A percentile compares a stretch with the other conserved stretches of the same genome.
Conservation (phyloP, 2,113 vertebrate species). For the Catharus fuscescens region DNA sequence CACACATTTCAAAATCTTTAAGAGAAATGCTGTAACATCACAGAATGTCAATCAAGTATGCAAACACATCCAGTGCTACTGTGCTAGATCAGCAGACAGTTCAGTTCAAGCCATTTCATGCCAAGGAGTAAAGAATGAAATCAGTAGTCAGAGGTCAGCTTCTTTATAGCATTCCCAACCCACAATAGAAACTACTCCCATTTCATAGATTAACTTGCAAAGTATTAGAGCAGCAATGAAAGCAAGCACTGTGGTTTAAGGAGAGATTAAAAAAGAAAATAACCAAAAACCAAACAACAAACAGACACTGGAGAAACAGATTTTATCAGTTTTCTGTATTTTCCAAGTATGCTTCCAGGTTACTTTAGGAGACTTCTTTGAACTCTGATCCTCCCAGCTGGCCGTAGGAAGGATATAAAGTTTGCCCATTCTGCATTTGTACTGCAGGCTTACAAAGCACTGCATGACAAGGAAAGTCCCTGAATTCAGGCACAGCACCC, state of each 20-base stretch:
- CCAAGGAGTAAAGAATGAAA: slow-evolving; percentile 26
- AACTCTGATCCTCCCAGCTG: background rate
- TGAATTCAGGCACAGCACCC: background rate
- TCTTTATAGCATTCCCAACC: background rate
- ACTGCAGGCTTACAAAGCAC: background rate
- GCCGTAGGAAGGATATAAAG: background rate
- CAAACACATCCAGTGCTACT: background rate
- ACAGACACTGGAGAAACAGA: background rate
- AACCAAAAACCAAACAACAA: background rate
- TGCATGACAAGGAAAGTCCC: background rate
- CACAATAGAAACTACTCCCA: background rate
- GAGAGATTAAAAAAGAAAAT: background rate
- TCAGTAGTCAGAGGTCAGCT: slow-evolving; percentile 17
- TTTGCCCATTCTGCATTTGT: background rate
- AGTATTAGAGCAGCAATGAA: background rate
- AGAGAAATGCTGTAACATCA: background rate
- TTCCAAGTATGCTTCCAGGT: background rate
- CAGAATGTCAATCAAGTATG: background rate
- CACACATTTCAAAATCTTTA: slow-evolving; percentile 8
- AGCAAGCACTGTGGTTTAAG: background rate
- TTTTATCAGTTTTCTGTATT: background rate
- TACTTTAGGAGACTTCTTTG: background rate
- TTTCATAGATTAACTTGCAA: background rate
- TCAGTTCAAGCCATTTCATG: background rate
- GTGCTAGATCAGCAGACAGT: background rate